Evolutionary conservation across 1,140 invertebrate species (phyloP), one percentile per base, ranked within the genome.

Genomic region (Phortica variegata): DNA sequence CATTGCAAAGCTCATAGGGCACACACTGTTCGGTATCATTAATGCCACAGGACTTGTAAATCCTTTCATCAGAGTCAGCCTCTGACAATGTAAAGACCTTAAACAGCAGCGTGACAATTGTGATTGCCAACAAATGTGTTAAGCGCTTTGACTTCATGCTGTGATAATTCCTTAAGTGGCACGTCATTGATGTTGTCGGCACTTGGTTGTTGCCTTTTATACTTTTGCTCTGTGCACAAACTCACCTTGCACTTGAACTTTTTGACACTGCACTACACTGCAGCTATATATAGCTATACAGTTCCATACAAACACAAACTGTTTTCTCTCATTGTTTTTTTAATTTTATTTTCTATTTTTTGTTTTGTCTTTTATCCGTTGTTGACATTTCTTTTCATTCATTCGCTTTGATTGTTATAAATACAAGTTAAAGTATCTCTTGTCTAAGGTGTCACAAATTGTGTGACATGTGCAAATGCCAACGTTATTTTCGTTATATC

Each of bases 371-470:
- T n/a, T n/a, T n/a, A n/a, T n/a, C n/a, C 31, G 20, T 2, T 10
- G 34, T 26, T 42, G 13, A 15, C 23, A 26, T 26, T 26, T n/a
- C 23, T 26, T 26, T 26, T 26, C 23, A 26, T 26, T 6, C 23
- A 6, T 26, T 19, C 26, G 16, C 29, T 44, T 56, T 51, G 51
- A 66, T 66, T 61, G 47, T 31, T n/a, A 49, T 58, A 66, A 61
- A 66, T 66, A 66, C 61, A 66, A 47, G 48, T 44, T 38, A 31
- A 42, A 47, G 52, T 49, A 29, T 47, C 23, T 26, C 23, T 26
- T 26, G 23, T 26, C 23, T 26, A 26, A 26, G 23, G 23, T 26
- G 23, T 26, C 23, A 26, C 23, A 26, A 26, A 26, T 26, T 26
- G 23, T 26, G 10, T n/a, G n/a, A 26, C 10, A 26, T 26, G 23